Evolutionary conservation across 1,140 invertebrate species (phyloP).

Genomic region (Diabrotica undecimpunctata): DNA sequence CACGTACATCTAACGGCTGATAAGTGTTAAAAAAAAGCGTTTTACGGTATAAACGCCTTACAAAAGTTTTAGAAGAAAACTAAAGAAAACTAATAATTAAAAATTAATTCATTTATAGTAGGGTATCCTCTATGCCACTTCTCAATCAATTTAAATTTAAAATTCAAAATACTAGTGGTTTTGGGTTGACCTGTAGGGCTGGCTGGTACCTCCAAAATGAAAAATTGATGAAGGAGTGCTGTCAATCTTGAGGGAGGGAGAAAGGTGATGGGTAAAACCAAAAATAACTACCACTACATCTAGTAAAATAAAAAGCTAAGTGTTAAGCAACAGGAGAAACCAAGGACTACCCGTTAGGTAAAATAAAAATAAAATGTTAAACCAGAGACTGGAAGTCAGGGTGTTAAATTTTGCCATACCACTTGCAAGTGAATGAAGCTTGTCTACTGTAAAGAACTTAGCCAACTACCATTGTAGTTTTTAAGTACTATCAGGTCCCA

Average conservation of each 20-base stretch:
- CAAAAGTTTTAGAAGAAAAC: background rate
- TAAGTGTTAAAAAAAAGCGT: slow-evolving; percentile 3
- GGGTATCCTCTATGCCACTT: too few species aligned
- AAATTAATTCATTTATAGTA: too few species aligned
- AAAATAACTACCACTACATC: slow-evolving; percentile 37
- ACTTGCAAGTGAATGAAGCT: slow-evolving; percentile 35
- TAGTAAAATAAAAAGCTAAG: slow-evolving; percentile 30
- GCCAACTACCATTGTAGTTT: too few species aligned
- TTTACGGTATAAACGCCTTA: slow-evolving; percentile 14
- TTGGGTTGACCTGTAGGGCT: too few species aligned
- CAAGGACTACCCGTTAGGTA: slow-evolving; percentile 17
- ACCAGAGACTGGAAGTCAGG: slow-evolving; percentile 43
- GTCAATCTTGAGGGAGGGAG: slow-evolving; percentile 31
- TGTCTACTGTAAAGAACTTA: slow-evolving; percentile 26
- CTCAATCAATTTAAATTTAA: too few species aligned
- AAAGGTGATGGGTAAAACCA: slow-evolving; percentile 32
- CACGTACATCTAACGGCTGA: background rate
- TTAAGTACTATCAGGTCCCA: too few species aligned
- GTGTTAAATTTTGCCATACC: slow-evolving; percentile 43
- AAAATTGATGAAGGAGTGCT: slow-evolving; percentile 20
- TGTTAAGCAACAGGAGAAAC: slow-evolving; percentile 21
- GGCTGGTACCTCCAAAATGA: slow-evolving; percentile 8
- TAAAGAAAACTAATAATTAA: too few species aligned
- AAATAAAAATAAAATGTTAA: slow-evolving; percentile 34
- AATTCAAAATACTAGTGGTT: too few species aligned